phyloP scores from a whole-genome alignment of 2,888 invertebrate species.

The Ashinkailepas kermadecensis region DNA sequence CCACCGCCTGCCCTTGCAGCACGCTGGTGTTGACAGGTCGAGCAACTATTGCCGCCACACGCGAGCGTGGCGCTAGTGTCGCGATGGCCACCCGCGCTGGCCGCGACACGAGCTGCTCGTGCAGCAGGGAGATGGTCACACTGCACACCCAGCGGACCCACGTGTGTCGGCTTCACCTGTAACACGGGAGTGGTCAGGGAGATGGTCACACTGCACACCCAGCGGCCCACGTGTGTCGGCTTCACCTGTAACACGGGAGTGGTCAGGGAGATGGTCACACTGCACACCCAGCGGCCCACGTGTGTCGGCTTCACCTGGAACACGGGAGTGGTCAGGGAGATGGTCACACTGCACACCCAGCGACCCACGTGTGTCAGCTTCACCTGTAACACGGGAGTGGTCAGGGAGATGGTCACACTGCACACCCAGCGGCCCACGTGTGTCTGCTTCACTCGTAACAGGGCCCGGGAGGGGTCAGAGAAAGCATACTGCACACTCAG shows the following conservation, averaged over 20 bases:
- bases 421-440: constrained; percentile 4
- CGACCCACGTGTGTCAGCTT: too few species aligned
- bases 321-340: too few species aligned
- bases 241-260: not conserved
- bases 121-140: constrained; percentile 2
- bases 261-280: not conserved
- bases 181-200: not conserved
- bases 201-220: not conserved
- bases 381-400: too few species aligned
- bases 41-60: not conserved
- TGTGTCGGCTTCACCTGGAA: not conserved
- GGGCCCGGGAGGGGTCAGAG: not conserved
- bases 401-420: too few species aligned
- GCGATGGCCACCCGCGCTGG: not conserved
- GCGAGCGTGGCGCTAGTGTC: not conserved
- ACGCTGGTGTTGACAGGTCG: constrained; percentile 4
- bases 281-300: constrained; percentile 19
- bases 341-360: too few species aligned
- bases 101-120: not conserved
- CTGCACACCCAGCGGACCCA: not conserved
- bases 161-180: too few species aligned
- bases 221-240: constrained; percentile 1
- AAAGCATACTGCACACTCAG: too few species aligned
- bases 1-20: not conserved
- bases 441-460: not conserved